phyloP scores from a whole-genome alignment of 2,888 invertebrate species.

The Cerceris ruficornis region DNA sequence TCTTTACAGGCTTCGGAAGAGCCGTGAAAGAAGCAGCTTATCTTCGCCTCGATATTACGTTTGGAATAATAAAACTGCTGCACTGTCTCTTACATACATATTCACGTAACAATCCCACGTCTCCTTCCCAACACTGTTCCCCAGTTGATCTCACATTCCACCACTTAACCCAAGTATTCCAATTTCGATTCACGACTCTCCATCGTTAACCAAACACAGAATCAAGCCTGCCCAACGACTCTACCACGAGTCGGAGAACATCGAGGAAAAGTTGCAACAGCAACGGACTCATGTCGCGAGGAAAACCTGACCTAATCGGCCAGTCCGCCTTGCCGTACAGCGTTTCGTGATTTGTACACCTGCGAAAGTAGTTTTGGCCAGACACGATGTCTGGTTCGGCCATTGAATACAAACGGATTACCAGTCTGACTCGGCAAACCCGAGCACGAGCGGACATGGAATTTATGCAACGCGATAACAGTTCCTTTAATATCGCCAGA shows the following conservation, averaged over 20 bases:
- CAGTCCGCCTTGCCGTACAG: background rate
- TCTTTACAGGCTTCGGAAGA: too few species aligned
- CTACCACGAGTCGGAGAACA: too few species aligned
- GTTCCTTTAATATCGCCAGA: slow-evolving; percentile 66
- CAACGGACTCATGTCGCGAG: slow-evolving; percentile 1
- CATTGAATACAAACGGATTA: slow-evolving; percentile 60
- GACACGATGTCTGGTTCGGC: slow-evolving; percentile 50
- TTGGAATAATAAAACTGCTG: too few species aligned
- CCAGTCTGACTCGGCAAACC: slow-evolving; percentile 47
- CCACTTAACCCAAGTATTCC: background rate
- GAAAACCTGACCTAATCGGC: background rate
- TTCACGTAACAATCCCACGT: too few species aligned
- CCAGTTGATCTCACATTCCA: background rate
- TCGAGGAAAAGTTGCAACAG: background rate
- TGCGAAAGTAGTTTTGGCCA: slow-evolving; percentile 35
- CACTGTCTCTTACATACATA: too few species aligned
- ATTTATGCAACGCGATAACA: slow-evolving; percentile 70
- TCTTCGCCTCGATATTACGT: too few species aligned
- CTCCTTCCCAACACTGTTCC: background rate
- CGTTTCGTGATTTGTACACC: slow-evolving; percentile 20
- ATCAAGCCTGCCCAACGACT: too few species aligned
- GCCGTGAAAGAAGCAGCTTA: too few species aligned
- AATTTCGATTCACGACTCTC: background rate
- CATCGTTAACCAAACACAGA: too few species aligned
- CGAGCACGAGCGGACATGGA: slow-evolving; percentile 60